Evolutionary conservation across 1,140 invertebrate genomes (phyloP), one percentile per base, ranked within the genome.

Genomic region (Campoletis sonorensis): DNA sequence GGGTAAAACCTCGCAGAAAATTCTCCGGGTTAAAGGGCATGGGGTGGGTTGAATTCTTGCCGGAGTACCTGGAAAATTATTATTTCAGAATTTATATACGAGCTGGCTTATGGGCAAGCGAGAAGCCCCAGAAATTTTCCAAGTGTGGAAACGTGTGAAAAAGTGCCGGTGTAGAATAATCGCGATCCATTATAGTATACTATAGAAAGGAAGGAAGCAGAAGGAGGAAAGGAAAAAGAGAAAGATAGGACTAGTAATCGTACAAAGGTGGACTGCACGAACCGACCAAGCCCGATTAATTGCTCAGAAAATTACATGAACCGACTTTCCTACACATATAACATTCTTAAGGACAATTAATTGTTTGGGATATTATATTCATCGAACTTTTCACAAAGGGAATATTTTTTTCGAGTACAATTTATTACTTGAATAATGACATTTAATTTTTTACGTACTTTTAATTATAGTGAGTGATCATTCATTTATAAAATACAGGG

Each of bases 21-120:
- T 64, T 10, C n/a, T 21, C 4, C n/a, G 58, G 58, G 13, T 4
- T 11, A 54, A 54, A 54, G 15, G 77, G 64, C 78, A 80, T 70
- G 64, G 82, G 81, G 58, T 54, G 84, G 82, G 77, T 82, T 75
- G 81, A 79, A 75, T 45, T 37, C 4, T 37, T n/a, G n/a, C n/a
- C 4, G 82, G 82, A 79, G 81, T 72, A 83, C 72, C 70, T 78
- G 83, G 83, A 89, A 88, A 90, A 92, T 91, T 89, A 91, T 90
- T 88, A 91, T 91, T 89, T 86, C 87, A 88, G 83, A 91, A 92
- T 91, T 91, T 91, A 91, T 91, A 90, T 88, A 84, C 81, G 82
- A 76, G 70, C 49, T 77, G 81, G 88, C 72, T 76, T 81, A 81
- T 82, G 67, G 10, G 26, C 26, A 27, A 68, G 64, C 64, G 5